Evolutionary conservation across 2,797 vertebrate genomes (phyloP).

Genomic region (Lagocephalus sceleratus): DNA sequence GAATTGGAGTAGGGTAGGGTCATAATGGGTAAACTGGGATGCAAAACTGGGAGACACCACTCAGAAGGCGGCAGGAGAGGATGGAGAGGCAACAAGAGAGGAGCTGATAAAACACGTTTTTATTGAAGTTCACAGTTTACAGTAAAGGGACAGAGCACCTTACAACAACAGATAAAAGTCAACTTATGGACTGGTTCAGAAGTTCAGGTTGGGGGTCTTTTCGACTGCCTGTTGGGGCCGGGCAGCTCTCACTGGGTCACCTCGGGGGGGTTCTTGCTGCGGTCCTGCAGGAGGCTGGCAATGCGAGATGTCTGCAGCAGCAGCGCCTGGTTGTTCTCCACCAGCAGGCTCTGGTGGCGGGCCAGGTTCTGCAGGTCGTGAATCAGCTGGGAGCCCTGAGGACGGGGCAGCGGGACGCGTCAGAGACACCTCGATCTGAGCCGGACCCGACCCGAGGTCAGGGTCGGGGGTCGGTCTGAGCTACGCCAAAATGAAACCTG

Average conservation of each 20-base stretch:
- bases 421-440: background rate
- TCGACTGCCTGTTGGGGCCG: background rate
- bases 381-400: constrained; percentile 58
- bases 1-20: too few species aligned
- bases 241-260: background rate
- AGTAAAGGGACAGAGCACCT: background rate
- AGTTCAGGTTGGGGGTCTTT: constrained; percentile 8
- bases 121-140: constrained; percentile 33
- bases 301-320: constrained; percentile 73
- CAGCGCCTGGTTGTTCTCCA: constrained; percentile 76
- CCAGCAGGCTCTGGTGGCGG: constrained; percentile 69
- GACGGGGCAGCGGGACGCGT: constrained; percentile 1
- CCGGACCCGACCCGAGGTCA: background rate
- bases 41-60: background rate
- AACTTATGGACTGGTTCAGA: background rate
- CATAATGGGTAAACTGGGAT: too few species aligned
- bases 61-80: background rate
- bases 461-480: background rate
- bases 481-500: background rate
- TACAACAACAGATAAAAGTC: background rate
- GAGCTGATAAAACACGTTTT: constrained; percentile 10
- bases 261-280: constrained; percentile 21
- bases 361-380: constrained; percentile 60
- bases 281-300: constrained; percentile 44
- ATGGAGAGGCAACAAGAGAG: constrained; percentile 1